Percentiles rank a stretch among this genome's conserved stretches.
These are phyloP conservation scores for Trissolcus brochymenae DNA, from an alignment of 2,888 invertebrate species.

Conservation along the genomic window DNA sequence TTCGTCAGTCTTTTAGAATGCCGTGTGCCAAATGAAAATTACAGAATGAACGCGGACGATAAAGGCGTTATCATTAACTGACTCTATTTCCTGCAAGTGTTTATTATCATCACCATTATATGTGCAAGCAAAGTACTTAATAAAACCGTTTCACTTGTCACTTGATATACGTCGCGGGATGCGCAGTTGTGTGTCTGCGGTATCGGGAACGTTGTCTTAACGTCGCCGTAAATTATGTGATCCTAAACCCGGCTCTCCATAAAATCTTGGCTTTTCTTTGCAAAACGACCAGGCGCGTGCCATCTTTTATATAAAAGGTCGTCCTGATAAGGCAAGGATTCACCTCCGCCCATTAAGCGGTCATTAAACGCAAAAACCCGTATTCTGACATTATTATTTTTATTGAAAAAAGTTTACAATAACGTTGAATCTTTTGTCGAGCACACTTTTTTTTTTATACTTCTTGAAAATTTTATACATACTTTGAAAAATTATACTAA, in stretches of 20 bases:
- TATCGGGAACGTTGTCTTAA: constrained; percentile 45
- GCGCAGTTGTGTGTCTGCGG: constrained; percentile 6
- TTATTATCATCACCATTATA: constrained; percentile 52
- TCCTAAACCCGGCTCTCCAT: constrained; percentile 36
- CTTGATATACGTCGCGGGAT: constrained; percentile 49
- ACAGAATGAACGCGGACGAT: constrained; percentile 40
- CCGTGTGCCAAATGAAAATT: constrained; percentile 30
- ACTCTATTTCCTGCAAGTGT: constrained; percentile 50
- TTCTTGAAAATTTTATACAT: background rate
- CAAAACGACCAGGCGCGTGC: constrained; percentile 55
- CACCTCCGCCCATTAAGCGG: constrained; percentile 58
- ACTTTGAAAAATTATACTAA: background rate
- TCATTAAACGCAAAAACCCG: constrained; percentile 46
- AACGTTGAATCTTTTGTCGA: no score
- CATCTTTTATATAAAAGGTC: constrained; percentile 58
- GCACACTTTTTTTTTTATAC: no score
- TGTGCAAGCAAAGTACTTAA: constrained; percentile 51
- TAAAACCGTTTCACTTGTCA: constrained; percentile 57
- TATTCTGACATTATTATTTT: constrained; percentile 10
- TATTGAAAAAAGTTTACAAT: background rate
- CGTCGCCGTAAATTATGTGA: constrained; percentile 47
- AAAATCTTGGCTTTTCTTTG: constrained; percentile 50
- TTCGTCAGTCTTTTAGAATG: constrained; percentile 22
- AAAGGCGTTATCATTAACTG: constrained; percentile 53
- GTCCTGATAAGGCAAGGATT: constrained; percentile 54